Conservation (phyloP, 2,888 invertebrate genomes). For the Amiota communis region DNA sequence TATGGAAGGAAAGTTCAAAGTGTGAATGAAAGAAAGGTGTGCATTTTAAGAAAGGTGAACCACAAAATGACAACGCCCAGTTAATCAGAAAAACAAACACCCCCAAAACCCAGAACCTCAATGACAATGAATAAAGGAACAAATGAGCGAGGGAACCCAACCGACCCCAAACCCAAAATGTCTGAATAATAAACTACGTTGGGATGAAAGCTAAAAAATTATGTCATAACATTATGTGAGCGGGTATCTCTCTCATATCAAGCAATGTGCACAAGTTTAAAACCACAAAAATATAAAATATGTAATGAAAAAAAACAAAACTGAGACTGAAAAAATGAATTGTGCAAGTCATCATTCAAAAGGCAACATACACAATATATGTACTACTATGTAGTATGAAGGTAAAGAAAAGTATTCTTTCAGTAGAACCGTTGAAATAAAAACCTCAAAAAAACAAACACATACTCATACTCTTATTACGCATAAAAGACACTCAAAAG, state of each 20-base stretch:
- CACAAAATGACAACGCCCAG: slow-evolving; percentile 1
- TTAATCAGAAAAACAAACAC: slow-evolving; percentile 5
- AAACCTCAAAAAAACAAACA: not conserved
- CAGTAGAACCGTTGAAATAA: no score
- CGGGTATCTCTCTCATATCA: not conserved
- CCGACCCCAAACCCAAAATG: not conserved
- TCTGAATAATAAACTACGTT: not conserved
- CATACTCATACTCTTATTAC: slow-evolving; percentile 23
- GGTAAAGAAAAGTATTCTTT: no score
- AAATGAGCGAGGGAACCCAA: no score
- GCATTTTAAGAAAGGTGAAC: not conserved
- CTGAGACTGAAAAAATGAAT: slow-evolving; percentile 53
- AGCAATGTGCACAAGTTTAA: not conserved
- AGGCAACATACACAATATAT: slow-evolving; percentile 27
- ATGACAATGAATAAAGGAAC: not conserved
- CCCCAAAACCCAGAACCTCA: not conserved
- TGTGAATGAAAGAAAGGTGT: no score
- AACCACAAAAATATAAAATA: not conserved
- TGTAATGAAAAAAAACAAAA: not conserved
- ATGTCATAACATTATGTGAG: not conserved
- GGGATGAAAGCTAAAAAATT: not conserved
- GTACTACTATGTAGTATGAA: no score
- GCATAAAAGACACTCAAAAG: slow-evolving; percentile 1
- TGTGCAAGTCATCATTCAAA: slow-evolving; percentile 61
- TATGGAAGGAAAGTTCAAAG: no score